Percentiles rank a stretch among this genome's conserved stretches.
Conservation (phyloP, 2,888 invertebrate species). For the Rhingia campestris region DNA sequence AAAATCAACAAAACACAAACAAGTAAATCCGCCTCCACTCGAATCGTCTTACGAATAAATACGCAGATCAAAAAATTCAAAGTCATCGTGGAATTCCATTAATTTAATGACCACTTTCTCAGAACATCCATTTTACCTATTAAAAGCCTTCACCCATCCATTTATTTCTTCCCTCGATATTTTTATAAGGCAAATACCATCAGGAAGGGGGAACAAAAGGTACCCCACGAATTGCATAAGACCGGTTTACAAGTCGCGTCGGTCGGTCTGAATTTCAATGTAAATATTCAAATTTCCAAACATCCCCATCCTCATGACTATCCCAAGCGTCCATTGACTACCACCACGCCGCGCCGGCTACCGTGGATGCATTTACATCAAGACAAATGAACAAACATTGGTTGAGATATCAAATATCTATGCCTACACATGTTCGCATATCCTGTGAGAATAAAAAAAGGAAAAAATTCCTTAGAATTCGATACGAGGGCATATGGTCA, state of each 20-base stretch:
- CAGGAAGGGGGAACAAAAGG: not conserved
- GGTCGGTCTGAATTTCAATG: slow-evolving; percentile 23
- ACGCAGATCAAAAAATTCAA: not conserved
- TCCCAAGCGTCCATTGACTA: too few species aligned
- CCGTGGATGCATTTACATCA: slow-evolving; percentile 22
- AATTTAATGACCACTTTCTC: slow-evolving; percentile 23
- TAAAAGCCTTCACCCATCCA: not conserved
- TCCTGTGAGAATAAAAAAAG: slow-evolving; percentile 37
- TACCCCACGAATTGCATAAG: slow-evolving; percentile 45
- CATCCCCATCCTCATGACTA: slow-evolving; percentile 2
- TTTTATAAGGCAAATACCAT: slow-evolving; percentile 8
- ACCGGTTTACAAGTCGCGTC: slow-evolving; percentile 7
- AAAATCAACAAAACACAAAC: too few species aligned
- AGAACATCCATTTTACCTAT: not conserved
- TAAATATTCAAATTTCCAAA: slow-evolving; percentile 39
- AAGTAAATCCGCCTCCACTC: not conserved
- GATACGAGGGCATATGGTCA: slow-evolving; percentile 36
- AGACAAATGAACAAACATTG: slow-evolving; percentile 35
- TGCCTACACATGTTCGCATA: slow-evolving; percentile 41
- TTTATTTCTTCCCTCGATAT: not conserved
- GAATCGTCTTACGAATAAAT: slow-evolving; percentile 2
- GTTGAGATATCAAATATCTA: slow-evolving; percentile 29
- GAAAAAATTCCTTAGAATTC: slow-evolving; percentile 34
- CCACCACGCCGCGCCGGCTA: not conserved
- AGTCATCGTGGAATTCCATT: slow-evolving; percentile 1